phyloP scores from a whole-genome alignment of 2,888 invertebrate genomes.

The Cataglyphis altisquamis region DNA sequence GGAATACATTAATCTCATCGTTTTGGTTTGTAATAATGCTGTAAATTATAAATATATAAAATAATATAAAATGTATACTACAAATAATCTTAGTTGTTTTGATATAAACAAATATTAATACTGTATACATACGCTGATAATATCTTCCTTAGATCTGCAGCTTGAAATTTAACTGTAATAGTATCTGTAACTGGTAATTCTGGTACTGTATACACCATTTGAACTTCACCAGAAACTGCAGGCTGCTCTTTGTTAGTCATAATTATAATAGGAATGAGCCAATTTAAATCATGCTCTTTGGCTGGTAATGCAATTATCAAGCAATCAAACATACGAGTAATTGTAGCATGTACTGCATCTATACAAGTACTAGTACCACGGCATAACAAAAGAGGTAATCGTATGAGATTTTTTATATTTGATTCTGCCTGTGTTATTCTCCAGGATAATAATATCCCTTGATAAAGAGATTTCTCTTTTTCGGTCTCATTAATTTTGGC shows the following conservation, averaged over 20 bases:
- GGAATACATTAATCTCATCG: slow-evolving; percentile 30
- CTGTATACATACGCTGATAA: slow-evolving; percentile 75
- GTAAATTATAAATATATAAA: slow-evolving; percentile 25
- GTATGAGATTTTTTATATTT: slow-evolving; percentile 64
- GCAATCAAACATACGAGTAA: slow-evolving; percentile 83
- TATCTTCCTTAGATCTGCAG: slow-evolving; percentile 72
- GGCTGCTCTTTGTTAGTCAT: slow-evolving; percentile 63
- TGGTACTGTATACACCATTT: slow-evolving; percentile 79
- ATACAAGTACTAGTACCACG: slow-evolving; percentile 79
- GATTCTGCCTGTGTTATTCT: slow-evolving; percentile 59
- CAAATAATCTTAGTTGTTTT: neutral
- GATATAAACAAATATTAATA: slow-evolving; percentile 15
- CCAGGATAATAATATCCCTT: slow-evolving; percentile 82
- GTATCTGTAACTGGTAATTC: slow-evolving; percentile 73
- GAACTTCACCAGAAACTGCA: slow-evolving; percentile 68
- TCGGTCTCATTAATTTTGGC: slow-evolving; percentile 54
- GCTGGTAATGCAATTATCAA: slow-evolving; percentile 75
- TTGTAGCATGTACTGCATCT: slow-evolving; percentile 77
- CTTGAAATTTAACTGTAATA: slow-evolving; percentile 75
- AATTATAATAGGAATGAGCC: slow-evolving; percentile 81
- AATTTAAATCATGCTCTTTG: slow-evolving; percentile 80
- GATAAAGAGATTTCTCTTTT: slow-evolving; percentile 77
- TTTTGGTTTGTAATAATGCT: slow-evolving; percentile 54
- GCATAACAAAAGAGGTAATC: slow-evolving; percentile 82
- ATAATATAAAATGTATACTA: neutral